Conservation (phyloP, 2,888 invertebrate species). For the Tetropium fuscum region DNA sequence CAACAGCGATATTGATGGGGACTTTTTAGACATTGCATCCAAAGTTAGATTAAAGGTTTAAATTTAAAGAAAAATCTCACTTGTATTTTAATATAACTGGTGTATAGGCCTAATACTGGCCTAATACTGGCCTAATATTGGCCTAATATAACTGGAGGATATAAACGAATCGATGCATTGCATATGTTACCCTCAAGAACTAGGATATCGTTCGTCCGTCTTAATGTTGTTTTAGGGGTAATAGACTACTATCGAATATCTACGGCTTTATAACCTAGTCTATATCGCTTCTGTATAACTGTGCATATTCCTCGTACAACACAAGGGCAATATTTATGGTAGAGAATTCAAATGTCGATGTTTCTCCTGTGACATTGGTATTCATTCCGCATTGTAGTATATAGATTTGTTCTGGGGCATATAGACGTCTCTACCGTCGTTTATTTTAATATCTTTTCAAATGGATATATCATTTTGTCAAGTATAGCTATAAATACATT, state of each 20-base stretch:
- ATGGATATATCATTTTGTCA: slow-evolving; percentile 23
- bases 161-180: too few species aligned
- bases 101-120: neutral
- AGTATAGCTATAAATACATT: slow-evolving; percentile 18
- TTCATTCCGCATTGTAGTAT: slow-evolving; percentile 55
- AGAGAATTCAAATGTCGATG: slow-evolving; percentile 44
- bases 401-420: slow-evolving; percentile 58
- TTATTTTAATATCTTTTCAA: slow-evolving; percentile 53
- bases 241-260: slow-evolving; percentile 38
- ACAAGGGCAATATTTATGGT: slow-evolving; percentile 50
- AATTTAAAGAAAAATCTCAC: too few species aligned
- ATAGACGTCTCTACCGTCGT: slow-evolving; percentile 52
- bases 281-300: slow-evolving; percentile 49
- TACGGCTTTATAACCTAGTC: slow-evolving; percentile 40
- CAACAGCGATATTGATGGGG: too few species aligned
- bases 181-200: too few species aligned
- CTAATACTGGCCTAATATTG: neutral
- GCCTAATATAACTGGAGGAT: neutral
- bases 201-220: slow-evolving; percentile 28
- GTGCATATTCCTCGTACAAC: slow-evolving; percentile 44
- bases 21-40: too few species aligned
- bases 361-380: slow-evolving; percentile 49
- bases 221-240: slow-evolving; percentile 35
- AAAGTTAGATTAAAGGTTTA: too few species aligned
- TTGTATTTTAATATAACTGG: neutral